Evolutionary conservation across 2,797 vertebrate genomes (phyloP), one percentile per base, ranked within the genome.

Genomic region (Liparis tanakae): DNA sequence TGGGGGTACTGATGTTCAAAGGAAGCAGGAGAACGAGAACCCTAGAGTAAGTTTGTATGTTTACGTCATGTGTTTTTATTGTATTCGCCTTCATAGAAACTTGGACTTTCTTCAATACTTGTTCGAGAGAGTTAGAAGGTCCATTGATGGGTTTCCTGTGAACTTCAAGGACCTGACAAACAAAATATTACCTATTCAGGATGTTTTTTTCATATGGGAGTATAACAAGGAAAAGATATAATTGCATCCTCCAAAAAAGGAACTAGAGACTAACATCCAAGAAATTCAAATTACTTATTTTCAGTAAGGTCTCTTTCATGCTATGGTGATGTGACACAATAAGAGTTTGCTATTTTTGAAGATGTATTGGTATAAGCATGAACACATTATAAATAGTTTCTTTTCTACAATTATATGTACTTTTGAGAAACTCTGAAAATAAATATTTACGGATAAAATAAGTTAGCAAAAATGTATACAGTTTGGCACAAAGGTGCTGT

Each of bases 1-100:
- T 67, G 41, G 62, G 62, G 73, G 57, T 61, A 55, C 58, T 71
- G 71, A 60, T 71, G 77, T 88, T 90, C 89, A 91, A 91, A 91
- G 76, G 78, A 70, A 55, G 72, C 61, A 20, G 51, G 72, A 30
- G 56, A 74, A 65, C 82, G 37, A 72, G 46, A 41, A 33, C 18
- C 58, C 55, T 50, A 74, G 67, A 53, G 70, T 62, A 55, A 50
- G 55, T 79, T 70, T 70, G 67, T 70, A 9, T 30, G 37, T 48
- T 18, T 39, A 17, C 50, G 30, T 50, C 54, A 67, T 7, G 18
- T 46, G n/a, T 53, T 22, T 22, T 57, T 37, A n/a, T 34, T 67
- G 25, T 17, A 30, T 56, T 20, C 15, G 55, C n/a, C 30, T 55
- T 69, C 14, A 66, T 62, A 13, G 43, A 61, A 69, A 48, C 7